Conservation (phyloP, 1,140 invertebrate species). For the Ericerus pela region DNA sequence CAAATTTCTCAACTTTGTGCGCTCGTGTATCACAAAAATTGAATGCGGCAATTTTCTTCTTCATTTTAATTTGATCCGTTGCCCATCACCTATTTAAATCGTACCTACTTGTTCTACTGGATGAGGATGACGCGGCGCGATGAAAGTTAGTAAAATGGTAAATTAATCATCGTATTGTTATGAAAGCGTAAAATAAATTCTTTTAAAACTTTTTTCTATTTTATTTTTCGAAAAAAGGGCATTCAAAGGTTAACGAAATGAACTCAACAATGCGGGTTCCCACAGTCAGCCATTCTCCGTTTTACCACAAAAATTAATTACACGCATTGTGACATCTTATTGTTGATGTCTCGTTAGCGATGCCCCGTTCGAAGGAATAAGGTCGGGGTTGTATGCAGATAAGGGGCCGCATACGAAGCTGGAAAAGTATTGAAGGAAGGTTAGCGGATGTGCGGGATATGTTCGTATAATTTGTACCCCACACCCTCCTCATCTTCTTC, state of each 20-base stretch:
- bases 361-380: background rate
- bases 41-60: no score
- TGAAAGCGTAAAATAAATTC: constrained; percentile 4
- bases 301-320: constrained; percentile 10
- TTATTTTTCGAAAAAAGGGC: constrained; percentile 2
- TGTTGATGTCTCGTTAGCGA: constrained; percentile 6
- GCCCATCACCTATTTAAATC: no score
- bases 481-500: no score
- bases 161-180: constrained; percentile 8
- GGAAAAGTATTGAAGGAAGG: no score
- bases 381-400: constrained; percentile 1
- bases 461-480: no score
- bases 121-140: no score
- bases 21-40: no score
- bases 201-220: no score
- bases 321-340: constrained; percentile 12
- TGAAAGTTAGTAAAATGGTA: constrained; percentile 7
- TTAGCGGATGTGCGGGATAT: constrained; percentile 5
- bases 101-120: no score
- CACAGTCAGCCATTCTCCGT: background rate
- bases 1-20: no score
- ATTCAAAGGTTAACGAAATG: constrained; percentile 10
- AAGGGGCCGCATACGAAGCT: no score
- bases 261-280: constrained; percentile 8
- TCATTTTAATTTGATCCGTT: no score